Conservation (phyloP, 2,888 invertebrate genomes). For the Torymus texanus region DNA sequence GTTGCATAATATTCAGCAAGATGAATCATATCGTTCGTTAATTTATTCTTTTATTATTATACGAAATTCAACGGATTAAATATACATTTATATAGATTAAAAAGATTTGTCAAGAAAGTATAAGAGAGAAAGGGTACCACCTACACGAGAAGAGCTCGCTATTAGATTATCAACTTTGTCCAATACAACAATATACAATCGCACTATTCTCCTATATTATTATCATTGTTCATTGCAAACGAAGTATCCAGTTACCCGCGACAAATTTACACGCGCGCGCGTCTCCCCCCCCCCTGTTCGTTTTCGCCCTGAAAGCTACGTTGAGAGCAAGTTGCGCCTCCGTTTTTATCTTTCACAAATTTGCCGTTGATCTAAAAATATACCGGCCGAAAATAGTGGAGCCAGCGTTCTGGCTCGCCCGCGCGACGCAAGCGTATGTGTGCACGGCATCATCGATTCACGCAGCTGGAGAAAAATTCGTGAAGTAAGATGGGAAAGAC, state of each 20-base stretch:
- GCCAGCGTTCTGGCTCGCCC: neutral
- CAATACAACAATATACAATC: no score
- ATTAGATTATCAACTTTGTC: no score
- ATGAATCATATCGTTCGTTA: neutral
- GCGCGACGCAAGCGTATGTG: slow-evolving; percentile 36
- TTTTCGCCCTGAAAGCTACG: slow-evolving; percentile 40
- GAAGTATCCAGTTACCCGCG: slow-evolving; percentile 54
- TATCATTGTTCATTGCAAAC: slow-evolving; percentile 36
- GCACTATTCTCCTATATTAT: slow-evolving; percentile 1
- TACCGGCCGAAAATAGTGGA: neutral
- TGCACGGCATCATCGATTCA: slow-evolving; percentile 43
- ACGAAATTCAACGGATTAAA: no score
- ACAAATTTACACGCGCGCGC: slow-evolving; percentile 49
- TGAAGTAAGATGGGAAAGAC: neutral
- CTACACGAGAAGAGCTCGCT: no score
- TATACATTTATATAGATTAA: no score
- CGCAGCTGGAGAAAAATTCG: slow-evolving; percentile 49
- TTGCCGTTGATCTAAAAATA: slow-evolving; percentile 47
- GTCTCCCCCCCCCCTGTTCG: neutral
- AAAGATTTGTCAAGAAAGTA: no score
- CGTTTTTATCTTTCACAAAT: slow-evolving; percentile 53
- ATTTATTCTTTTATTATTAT: no score
- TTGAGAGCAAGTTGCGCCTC: slow-evolving; percentile 11
- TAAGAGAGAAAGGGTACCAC: no score
- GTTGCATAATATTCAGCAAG: neutral